Conservation (phyloP, 2,113 vertebrate species). For the Anoplopoma fimbria region DNA sequence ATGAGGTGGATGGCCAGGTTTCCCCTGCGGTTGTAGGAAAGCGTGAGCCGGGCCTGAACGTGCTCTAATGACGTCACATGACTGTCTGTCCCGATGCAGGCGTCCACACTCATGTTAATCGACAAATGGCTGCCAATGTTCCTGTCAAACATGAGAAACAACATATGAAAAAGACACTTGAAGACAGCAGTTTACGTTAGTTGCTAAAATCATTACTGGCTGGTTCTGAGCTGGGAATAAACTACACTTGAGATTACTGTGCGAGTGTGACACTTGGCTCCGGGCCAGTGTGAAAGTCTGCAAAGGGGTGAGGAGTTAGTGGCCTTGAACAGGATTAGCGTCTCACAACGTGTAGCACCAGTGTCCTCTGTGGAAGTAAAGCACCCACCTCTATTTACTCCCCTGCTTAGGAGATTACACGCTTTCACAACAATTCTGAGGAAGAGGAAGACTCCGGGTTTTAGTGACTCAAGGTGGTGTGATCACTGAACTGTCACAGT, state of each 20-base stretch:
- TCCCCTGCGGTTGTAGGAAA: slow-evolving; percentile 96
- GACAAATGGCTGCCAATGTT: slow-evolving; percentile 92
- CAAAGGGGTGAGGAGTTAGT: slow-evolving; percentile 46
- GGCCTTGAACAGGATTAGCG: slow-evolving; percentile 72
- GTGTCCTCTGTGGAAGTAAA: slow-evolving; percentile 49
- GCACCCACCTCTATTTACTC: slow-evolving; percentile 44
- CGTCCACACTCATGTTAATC: slow-evolving; percentile 88
- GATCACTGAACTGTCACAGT: slow-evolving; percentile 11
- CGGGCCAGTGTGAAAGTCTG: slow-evolving; percentile 28
- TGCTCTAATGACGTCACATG: slow-evolving; percentile 92
- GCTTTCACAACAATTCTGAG: slow-evolving; percentile 59
- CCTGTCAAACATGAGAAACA: slow-evolving; percentile 73
- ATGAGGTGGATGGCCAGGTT: slow-evolving; percentile 94
- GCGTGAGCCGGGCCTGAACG: slow-evolving; percentile 90
- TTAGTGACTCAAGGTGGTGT: slow-evolving; percentile 31
- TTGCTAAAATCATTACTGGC: slow-evolving; percentile 23
- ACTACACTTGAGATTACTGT: not conserved
- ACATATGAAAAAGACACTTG: not conserved
- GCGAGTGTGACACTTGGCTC: slow-evolving; percentile 28
- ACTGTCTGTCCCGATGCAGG: slow-evolving; percentile 87
- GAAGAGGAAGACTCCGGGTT: slow-evolving; percentile 30
- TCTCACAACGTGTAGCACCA: slow-evolving; percentile 59
- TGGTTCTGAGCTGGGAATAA: slow-evolving; percentile 19
- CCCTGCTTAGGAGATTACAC: slow-evolving; percentile 76
- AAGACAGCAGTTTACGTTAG: not conserved